Conservation (phyloP, 2,797 vertebrate genomes). For the Chromobotia macracanthus region DNA sequence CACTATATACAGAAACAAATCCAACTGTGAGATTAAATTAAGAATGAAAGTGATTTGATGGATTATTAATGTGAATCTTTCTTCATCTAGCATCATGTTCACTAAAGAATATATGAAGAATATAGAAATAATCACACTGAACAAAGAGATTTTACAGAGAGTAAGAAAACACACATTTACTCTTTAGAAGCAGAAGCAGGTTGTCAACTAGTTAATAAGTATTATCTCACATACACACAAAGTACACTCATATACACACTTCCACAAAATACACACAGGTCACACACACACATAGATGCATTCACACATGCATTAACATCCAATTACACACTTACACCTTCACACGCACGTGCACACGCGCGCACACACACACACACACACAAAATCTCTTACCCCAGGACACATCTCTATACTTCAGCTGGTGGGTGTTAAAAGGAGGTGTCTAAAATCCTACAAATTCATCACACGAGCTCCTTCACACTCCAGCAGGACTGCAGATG, state of each 20-base stretch:
- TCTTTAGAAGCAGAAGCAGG: too few species aligned
- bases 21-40: too few species aligned
- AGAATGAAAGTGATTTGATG: too few species aligned
- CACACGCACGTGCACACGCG: not conserved
- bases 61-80: not conserved
- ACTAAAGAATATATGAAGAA: constrained; percentile 63
- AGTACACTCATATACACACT: too few species aligned
- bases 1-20: too few species aligned
- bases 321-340: not conserved
- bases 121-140: constrained; percentile 65
- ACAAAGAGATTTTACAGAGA: constrained; percentile 70
- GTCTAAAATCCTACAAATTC: too few species aligned
- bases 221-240: too few species aligned
- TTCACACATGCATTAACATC: too few species aligned
- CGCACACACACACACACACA: not conserved
- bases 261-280: too few species aligned
- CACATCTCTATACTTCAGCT: not conserved
- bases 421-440: too few species aligned
- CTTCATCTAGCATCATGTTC: constrained; percentile 57
- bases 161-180: not conserved
- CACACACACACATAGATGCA: too few species aligned
- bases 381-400: not conserved
- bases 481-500: not conserved
- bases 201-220: not conserved
- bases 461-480: too few species aligned